These are phyloP conservation scores for Trichogramma pretiosum DNA, from an alignment of 1,140 invertebrate genomes.

Conservation along the genomic window DNA sequence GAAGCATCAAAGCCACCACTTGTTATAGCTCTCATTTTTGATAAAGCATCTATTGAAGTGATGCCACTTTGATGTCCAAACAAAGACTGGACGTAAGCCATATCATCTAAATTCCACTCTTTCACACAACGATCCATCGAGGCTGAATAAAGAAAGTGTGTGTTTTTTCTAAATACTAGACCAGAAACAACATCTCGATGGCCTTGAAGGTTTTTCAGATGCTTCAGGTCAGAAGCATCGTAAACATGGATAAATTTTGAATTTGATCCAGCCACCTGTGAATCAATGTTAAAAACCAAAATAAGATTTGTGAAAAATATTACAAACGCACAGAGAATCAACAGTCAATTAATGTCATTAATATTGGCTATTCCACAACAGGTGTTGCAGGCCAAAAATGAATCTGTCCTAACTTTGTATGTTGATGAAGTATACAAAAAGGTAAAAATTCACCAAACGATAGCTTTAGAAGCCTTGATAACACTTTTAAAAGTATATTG, in stretches of 20 bases:
- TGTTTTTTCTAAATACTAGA: conserved; percentile 74
- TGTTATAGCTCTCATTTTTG: conserved; percentile 77
- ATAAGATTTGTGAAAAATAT: neutral
- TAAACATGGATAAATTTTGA: conserved; percentile 75
- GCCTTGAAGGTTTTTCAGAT: conserved; percentile 73
- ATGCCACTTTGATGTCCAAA: conserved; percentile 88
- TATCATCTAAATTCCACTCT: conserved; percentile 91
- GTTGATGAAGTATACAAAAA: too few relatives aligned
- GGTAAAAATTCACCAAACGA: too few relatives aligned
- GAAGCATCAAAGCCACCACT: conserved; percentile 79
- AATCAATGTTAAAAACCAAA: conserved; percentile 6
- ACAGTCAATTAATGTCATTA: too few relatives aligned
- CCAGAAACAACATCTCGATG: conserved; percentile 69
- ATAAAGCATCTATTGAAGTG: conserved; percentile 78
- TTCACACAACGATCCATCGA: conserved; percentile 78
- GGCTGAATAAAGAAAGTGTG: conserved; percentile 82
- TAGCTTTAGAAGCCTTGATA: too few relatives aligned
- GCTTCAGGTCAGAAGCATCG: conserved; percentile 66
- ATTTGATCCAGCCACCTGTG: conserved; percentile 55
- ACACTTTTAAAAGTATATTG: too few relatives aligned
- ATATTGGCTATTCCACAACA: too few relatives aligned
- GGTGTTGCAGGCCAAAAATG: too few relatives aligned
- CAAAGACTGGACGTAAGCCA: conserved; percentile 91
- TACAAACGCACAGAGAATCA: neutral
- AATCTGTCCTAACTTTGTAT: neutral